These are phyloP conservation scores for Scleropages formosus DNA, from an alignment of 2,797 vertebrate genomes.

Conservation along the genomic window DNA sequence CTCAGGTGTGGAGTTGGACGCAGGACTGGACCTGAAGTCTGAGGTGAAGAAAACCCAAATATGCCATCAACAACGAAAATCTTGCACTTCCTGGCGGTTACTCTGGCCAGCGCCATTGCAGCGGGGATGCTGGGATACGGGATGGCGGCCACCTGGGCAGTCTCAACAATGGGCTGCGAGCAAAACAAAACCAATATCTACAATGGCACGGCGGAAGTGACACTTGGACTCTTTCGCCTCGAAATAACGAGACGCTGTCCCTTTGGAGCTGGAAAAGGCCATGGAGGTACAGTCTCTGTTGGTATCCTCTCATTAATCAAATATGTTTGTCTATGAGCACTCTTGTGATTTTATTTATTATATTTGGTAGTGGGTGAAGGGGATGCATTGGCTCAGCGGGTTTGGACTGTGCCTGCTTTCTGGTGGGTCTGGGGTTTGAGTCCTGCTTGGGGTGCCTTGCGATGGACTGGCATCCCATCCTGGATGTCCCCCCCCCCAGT, in stretches of 20 bases:
- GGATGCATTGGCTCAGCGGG: too few relatives aligned
- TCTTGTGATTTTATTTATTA: background rate
- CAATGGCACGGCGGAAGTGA: slow-evolving; percentile 50
- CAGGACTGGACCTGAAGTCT: background rate
- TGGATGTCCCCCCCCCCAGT: too few relatives aligned
- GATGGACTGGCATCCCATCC: too few relatives aligned
- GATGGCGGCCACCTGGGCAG: slow-evolving; percentile 60
- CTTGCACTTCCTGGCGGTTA: slow-evolving; percentile 54
- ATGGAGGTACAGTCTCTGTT: slow-evolving; percentile 39
- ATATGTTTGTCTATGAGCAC: background rate
- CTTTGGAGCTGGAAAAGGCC: rapidly evolving
- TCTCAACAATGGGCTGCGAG: slow-evolving; percentile 44
- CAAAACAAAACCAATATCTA: rapidly evolving
- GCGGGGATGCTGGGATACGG: slow-evolving; percentile 52
- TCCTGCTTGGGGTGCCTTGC: too few relatives aligned
- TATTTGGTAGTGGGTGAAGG: too few relatives aligned
- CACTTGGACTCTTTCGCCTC: slow-evolving; percentile 53
- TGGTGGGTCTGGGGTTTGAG: too few relatives aligned
- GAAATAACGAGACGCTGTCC: slow-evolving; percentile 43
- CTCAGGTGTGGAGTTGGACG: background rate
- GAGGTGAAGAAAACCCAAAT: slow-evolving; percentile 5
- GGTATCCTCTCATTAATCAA: background rate
- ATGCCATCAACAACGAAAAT: slow-evolving; percentile 69
- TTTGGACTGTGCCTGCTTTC: too few relatives aligned
- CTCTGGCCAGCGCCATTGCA: slow-evolving; percentile 35